Percentiles rank a stretch among this genome's conserved stretches.
phyloP scores from a whole-genome alignment of 2,797 vertebrate species.

The Lateolabrax maculatus region DNA sequence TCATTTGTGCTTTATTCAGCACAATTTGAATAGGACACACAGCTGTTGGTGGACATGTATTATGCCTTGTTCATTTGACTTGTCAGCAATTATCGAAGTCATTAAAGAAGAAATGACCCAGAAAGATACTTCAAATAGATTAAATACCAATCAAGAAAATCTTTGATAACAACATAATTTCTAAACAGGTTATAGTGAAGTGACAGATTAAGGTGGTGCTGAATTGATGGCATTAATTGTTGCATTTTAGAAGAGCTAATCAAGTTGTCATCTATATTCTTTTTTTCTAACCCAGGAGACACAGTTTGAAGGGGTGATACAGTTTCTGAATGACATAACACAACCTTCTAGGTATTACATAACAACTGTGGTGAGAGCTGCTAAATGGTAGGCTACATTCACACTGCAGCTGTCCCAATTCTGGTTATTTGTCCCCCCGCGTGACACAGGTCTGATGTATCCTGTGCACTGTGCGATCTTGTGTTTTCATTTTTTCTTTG shows the following conservation, averaged over 20 bases:
- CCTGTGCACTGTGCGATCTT: neutral
- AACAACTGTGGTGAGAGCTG: conserved; percentile 54
- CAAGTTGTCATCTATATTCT: conserved; percentile 18
- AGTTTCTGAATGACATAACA: conserved; percentile 64
- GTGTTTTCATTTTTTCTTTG: neutral
- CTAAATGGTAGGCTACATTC: conserved; percentile 41
- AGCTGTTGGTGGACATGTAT: neutral
- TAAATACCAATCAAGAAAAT: neutral
- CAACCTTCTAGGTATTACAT: conserved; percentile 60
- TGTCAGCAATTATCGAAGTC: neutral
- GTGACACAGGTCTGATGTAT: conserved; percentile 26
- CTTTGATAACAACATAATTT: neutral
- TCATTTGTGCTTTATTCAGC: neutral
- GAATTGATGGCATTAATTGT: conserved; percentile 4
- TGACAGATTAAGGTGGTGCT: conserved; percentile 21
- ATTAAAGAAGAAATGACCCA: neutral
- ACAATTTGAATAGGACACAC: neutral
- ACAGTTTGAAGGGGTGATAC: conserved; percentile 38
- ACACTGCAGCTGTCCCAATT: conserved; percentile 46
- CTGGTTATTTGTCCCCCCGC: conserved; percentile 23
- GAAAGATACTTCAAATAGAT: neutral
- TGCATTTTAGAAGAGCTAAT: conserved; percentile 42
- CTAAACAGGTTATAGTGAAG: neutral
- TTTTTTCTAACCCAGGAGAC: conserved; percentile 42
- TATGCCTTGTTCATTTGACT: neutral